Base-by-base conservation (phyloP, 2,888 invertebrate genomes). In the Spialia ferax region DNA sequence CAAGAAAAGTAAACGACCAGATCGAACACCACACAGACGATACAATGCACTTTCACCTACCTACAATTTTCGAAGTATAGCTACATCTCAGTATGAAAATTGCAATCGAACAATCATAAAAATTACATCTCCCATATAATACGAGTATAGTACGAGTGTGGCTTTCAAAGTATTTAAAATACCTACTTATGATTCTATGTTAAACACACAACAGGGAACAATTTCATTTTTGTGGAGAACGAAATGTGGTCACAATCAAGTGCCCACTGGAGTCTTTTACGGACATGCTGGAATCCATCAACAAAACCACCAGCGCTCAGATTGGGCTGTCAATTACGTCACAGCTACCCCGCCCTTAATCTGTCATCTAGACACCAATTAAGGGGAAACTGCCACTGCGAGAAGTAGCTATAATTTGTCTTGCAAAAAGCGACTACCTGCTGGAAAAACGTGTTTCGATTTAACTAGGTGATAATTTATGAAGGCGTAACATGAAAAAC, bases 341-440 rank as follows among this genome's bases (percentile, higher is more conserved):
- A 89, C 86, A 78, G 83, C 83, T 86, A 80, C 79, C 74, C 85
- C 85, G 78, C 81, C 86, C 87, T 87, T 89, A 88, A 91, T 93
- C 86, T 88, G 89, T 92, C 93, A 93, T 91, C 89, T 87, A 86
- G 89, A 89, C 88, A 88, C 88, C 88, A 92, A 92, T 91, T 92
- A 91, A 85, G 86, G 79, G 78, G 80, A 84, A 89, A 83, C 85
- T 88, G 88, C 85, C 86, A 81, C 80, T 74, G 73, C 76, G 80
- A 80, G 78, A 78, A 84, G 79, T 81, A 79, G 79, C 77, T 81
- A 82, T 81, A 85, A 90, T 91, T 89, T 86, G 79, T 91, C 88
- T 87, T 83, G 74, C 76, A 76, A 77, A 84, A 84, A 79, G 29
- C 10, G 35, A 32, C 29, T 64, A 64, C 64, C 64, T 64, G 57